Base-by-base conservation (phyloP, 2,797 vertebrate genomes). In the Cercopithecus mitis region DNA sequence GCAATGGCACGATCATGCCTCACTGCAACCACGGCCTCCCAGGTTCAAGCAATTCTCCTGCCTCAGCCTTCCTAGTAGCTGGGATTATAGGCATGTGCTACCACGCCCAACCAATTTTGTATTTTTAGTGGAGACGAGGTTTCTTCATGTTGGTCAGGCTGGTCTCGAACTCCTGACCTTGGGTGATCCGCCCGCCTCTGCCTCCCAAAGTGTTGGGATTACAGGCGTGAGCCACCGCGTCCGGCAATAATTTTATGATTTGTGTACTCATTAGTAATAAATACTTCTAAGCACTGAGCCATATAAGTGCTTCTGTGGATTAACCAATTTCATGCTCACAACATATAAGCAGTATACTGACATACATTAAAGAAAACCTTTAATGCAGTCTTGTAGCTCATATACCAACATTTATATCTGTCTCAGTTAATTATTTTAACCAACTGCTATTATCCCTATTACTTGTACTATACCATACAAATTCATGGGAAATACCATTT, bases 401-500 rank as follows among this genome's bases (percentile, higher is more conserved):
- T 30, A 36, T 43, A 73, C 5, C 80, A 90, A 22, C 33, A 88
- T 94, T 89, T 89, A 25, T 77, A 75, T 70, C 30, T 14, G 19
- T 80, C 41, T 4, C 19, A 41, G 50, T 88, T 58, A 58, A 27
- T 73, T 88, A 9, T 93, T 87, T 80, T 45, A 52, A 47, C 88
- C 41, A 90, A 64, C 11, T 79, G 70, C 15, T 43, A 27, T n/a
- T 33, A 73, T 4, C 30, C 73, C 7, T 67, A 4, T 80, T 33
- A 84, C 36, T 45, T 94, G 58, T 45, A 80, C 61, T 36, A 14
- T 52, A 33, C 25, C 33, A 33, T 24, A 45, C 52, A 92, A 90
- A 94, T 70, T 90, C 30, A 67, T 61, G n/a, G 57, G 52, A 92
- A 94, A 79, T 94, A 45, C 57, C 41, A 72, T 14, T 86, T 84